Evolutionary conservation across 2,113 vertebrate species (phyloP), one percentile per base, ranked within the genome.

Genomic region (Sinocyclocheilus grahami): DNA sequence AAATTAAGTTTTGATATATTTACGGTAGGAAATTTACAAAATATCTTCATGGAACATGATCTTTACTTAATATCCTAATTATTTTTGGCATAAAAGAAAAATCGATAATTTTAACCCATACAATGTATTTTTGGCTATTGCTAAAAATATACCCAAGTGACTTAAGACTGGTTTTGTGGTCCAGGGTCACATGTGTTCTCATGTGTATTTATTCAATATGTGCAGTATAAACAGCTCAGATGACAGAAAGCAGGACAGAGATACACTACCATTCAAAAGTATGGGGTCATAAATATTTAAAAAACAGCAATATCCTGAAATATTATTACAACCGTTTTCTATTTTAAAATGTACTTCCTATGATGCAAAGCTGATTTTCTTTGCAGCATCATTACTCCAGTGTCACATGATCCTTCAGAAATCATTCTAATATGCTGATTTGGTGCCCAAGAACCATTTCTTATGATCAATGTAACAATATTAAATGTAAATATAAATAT

Each of bases 101-200:
- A 30, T 30, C 2, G 2, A 30, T 30, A 30, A 30, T 30, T 30
- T 30, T 30, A 1, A 30, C 30, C 30, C 30, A 30, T 30, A 30
- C 30, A 30, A 30, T 30, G 30, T 30, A 2, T 30, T 30, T 30
- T 30, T 39, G 39, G 39, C 4, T 39, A 39, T 39, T 39, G 39
- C 39, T 39, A 39, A 5, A 39, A 60, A 60, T 60, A 22, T 94
- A 82, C 98, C 98, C 4, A 5, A 39, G 39, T 3, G 30, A 33
- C 30, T 33, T 33, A 3, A 33, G 30, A 33, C 30, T 33, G 2
- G 30, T 33, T 33, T 33, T 33, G 30, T 33, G 30, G 30, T 30
- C 30, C 30, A 33, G 2, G 30, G 30, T 33, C 30, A 33, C 2
- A 33, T 33, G 30, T 33, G 30, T 33, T 33, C 30, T 30, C 30